Conservation (phyloP, 1,140 invertebrate genomes). For the Aplysia californica region DNA sequence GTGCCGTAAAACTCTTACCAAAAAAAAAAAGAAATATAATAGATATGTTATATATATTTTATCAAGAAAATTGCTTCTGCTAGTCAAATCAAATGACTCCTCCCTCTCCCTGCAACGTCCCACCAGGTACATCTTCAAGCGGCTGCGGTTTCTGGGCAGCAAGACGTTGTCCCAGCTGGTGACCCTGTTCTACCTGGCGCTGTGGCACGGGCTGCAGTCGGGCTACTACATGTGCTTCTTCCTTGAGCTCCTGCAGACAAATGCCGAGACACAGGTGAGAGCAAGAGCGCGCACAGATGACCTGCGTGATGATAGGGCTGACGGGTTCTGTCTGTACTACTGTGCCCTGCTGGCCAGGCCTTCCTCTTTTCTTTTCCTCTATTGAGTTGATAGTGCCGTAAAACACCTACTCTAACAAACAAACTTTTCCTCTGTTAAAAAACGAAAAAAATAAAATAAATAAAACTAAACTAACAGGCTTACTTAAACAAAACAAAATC, state of each 20-base stretch:
- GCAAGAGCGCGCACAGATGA: not conserved
- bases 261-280: constrained; percentile 87
- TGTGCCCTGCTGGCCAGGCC: not conserved
- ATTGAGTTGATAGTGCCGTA: too few species aligned
- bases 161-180: constrained; percentile 83
- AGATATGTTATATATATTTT: too few species aligned
- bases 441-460: not conserved
- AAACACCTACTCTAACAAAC: too few species aligned
- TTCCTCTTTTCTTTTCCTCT: not conserved
- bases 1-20: too few species aligned
- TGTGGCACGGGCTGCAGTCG: constrained; percentile 93
- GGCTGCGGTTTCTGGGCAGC: constrained; percentile 89
- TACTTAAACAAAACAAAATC: not conserved
- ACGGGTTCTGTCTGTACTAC: too few species aligned
- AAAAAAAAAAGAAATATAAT: too few species aligned
- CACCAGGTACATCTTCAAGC: constrained; percentile 87
- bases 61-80: not conserved
- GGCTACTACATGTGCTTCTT: constrained; percentile 94
- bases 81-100: not conserved
- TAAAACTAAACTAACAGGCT: not conserved
- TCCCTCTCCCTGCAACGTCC: too few species aligned
- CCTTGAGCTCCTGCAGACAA: constrained; percentile 88
- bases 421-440: not conserved
- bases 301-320: not conserved
- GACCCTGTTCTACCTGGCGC: constrained; percentile 86